Evolutionary conservation across 2,797 vertebrate genomes (phyloP).

Genomic region (Gila robusta): DNA sequence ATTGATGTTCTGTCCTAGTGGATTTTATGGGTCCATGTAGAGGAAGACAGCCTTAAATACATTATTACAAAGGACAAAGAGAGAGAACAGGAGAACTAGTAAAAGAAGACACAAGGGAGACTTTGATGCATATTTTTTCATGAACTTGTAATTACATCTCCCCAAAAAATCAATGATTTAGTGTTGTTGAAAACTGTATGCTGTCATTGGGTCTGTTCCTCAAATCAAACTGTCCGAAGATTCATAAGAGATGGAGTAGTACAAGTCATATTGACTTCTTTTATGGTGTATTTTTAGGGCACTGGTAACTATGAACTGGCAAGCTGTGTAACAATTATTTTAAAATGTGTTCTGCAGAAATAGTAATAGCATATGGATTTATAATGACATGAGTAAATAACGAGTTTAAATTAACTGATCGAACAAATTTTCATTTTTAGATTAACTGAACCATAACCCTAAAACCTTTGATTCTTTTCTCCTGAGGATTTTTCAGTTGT

Average conservation of each 20-base stretch:
- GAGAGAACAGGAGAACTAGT: neutral
- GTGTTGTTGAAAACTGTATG: neutral
- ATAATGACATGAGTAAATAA: neutral
- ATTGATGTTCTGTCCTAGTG: conserved; percentile 44
- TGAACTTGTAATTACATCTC: neutral
- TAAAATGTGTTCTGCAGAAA: neutral
- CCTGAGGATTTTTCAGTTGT: neutral
- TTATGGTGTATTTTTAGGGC: neutral
- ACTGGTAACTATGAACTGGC: neutral
- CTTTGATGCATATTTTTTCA: neutral
- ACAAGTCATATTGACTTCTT: neutral
- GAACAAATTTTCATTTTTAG: neutral
- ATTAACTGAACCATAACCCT: neutral
- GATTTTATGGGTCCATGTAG: conserved; percentile 16
- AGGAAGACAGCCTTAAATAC: neutral
- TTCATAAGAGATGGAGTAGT: neutral
- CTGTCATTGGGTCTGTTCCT: neutral
- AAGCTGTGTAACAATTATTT: conserved; percentile 1
- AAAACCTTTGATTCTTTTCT: neutral
- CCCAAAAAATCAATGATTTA: neutral
- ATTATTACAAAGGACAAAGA: neutral
- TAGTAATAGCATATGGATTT: conserved; percentile 16
- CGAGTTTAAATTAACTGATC: neutral
- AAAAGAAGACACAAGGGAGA: neutral
- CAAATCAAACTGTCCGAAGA: neutral